A percentile compares a stretch with the other conserved stretches of the same genome.
Evolutionary conservation across 2,113 vertebrate species (phyloP).

Genomic region (Trematomus loennbergii): DNA sequence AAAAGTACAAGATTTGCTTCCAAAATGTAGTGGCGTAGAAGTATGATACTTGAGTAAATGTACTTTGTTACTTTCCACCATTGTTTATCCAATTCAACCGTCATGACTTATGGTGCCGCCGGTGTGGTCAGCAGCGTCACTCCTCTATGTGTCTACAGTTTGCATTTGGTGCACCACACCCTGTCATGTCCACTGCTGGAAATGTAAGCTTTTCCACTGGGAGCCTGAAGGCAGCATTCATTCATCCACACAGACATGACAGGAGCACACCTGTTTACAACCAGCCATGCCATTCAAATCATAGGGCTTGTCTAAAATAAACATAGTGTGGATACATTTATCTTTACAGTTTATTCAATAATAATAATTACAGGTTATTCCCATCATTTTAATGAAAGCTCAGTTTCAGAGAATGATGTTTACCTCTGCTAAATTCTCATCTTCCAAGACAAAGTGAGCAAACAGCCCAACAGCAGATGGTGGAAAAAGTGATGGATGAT

Average conservation of each 20-base stretch:
- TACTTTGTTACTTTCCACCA: too few species aligned
- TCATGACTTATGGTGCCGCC: background rate
- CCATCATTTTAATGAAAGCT: background rate
- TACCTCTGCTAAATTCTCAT: background rate
- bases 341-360: background rate
- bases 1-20: too few species aligned
- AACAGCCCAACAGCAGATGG: background rate
- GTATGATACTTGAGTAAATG: too few species aligned
- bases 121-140: conserved; percentile 2
- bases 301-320: background rate
- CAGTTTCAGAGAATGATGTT: background rate
- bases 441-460: background rate
- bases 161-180: conserved; percentile 3
- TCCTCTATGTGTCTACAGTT: background rate
- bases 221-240: conserved; percentile 6
- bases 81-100: background rate
- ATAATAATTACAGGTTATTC: background rate
- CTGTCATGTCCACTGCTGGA: background rate
- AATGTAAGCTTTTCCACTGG: conserved; percentile 8
- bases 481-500: background rate
- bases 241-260: background rate
- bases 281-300: background rate
- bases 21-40: too few species aligned
- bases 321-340: background rate
- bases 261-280: background rate